Conservation (phyloP, 2,113 vertebrate genomes). For the Oncorhynchus nerka region DNA sequence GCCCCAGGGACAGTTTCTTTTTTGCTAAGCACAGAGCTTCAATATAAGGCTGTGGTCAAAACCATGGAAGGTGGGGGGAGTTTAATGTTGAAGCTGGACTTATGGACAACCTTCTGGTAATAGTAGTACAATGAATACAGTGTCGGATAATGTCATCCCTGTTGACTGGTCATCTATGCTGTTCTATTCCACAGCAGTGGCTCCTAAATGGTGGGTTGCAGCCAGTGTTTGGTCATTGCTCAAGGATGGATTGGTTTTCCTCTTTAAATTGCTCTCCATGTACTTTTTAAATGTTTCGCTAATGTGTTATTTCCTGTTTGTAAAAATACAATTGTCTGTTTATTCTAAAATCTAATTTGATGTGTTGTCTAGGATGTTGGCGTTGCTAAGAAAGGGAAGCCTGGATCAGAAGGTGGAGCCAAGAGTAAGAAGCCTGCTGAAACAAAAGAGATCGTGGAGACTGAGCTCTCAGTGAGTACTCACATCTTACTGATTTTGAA, state of each 20-base stretch:
- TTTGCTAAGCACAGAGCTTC: no score
- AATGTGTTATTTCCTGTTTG: no score
- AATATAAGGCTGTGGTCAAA: no score
- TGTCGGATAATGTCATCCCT: not conserved
- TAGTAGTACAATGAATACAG: not conserved
- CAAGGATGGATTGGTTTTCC: no score
- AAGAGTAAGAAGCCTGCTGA: slow-evolving; percentile 86
- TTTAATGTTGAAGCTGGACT: not conserved
- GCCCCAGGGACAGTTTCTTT: no score
- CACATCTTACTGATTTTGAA: no score
- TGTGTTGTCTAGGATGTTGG: slow-evolving; percentile 35
- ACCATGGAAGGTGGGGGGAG: not conserved
- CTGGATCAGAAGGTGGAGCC: slow-evolving; percentile 43
- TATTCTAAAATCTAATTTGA: slow-evolving; percentile 38
- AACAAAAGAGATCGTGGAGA: slow-evolving; percentile 83
- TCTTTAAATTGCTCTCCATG: no score
- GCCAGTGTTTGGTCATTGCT: no score
- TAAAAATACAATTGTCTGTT: no score
- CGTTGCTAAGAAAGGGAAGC: slow-evolving; percentile 85
- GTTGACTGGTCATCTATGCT: not conserved
- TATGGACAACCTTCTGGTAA: not conserved
- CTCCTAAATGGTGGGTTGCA: not conserved
- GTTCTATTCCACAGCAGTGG: not conserved
- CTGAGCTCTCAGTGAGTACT: slow-evolving; percentile 81
- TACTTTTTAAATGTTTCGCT: no score